These are phyloP conservation scores for Mormyrus iriodes DNA, from an alignment of 2,113 vertebrate species.

Conservation along the genomic window DNA sequence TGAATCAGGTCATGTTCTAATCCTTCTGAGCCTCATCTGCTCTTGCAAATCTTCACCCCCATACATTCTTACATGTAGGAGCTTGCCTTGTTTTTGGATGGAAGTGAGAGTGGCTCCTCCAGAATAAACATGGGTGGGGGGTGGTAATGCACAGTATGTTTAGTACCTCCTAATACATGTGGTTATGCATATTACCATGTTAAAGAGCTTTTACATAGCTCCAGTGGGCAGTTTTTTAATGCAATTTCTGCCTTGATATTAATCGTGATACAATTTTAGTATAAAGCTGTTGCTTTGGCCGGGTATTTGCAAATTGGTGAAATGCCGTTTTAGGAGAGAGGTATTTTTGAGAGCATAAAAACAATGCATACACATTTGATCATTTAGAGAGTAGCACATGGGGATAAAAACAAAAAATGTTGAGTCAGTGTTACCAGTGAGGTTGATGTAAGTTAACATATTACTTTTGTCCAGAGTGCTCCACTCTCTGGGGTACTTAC, in stretches of 20 bases:
- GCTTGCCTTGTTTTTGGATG: background rate
- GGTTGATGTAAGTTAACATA: background rate
- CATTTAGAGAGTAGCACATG: background rate
- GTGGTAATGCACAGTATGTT: background rate
- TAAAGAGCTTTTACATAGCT: background rate
- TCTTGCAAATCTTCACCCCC: background rate
- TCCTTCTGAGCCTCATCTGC: background rate
- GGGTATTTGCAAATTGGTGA: background rate
- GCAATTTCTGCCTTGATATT: background rate
- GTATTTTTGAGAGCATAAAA: background rate
- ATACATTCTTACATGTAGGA: background rate
- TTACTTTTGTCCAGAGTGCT: background rate
- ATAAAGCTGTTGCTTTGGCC: background rate
- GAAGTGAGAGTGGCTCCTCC: background rate
- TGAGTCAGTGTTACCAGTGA: background rate
- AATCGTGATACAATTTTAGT: background rate
- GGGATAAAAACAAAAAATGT: background rate
- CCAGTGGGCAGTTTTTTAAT: background rate
- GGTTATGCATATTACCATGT: background rate
- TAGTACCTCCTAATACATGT: background rate
- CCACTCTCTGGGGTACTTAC: background rate
- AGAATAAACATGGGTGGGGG: background rate
- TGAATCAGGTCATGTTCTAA: background rate
- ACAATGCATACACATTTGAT: background rate
- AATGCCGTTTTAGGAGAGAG: background rate